Base-by-base conservation (phyloP, 2,888 invertebrate species). In the Eupithecia vulgata region DNA sequence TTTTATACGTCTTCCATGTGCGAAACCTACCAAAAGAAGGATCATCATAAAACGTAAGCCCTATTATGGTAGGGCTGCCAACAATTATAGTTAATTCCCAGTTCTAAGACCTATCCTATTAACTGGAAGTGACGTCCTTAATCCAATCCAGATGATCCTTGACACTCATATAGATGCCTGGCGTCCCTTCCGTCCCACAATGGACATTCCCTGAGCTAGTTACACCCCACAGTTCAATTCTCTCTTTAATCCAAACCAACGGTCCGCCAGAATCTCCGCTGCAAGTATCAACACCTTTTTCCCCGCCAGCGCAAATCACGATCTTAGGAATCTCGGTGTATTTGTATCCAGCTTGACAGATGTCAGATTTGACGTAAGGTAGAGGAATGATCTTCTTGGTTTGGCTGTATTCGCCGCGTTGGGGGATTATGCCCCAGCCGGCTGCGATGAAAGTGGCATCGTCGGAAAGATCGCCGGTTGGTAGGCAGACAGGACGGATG, bases 211-310 rank as follows among this genome's bases (percentile, higher is more conserved):
- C 91, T 0, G 83, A 80, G 71, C 88, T 89, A 3, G 86, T 88
- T 0, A 91, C 83, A 0, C 91, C 91, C 81, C 86, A 85, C 0
- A 91, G 65, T 48, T 90, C 88, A 0, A 79, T 81, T 5, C 70
- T 81, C 0, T 80, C 76, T 17, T 79, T 81, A 13, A 81, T 61
- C 79, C 84, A 84, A 4, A 85, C 82, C 0, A 91, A 69, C 3
- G 91, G 91, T 0, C 91, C 91, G 0, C 91, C 91, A 0, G 91
- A 90, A 71, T 91, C 91, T 0, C 91, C 91, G 5, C 84, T 81
- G 76, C 91, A 91, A 0, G 89, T 88, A 34, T 91, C 91, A 0
- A 88, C 72, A 0, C 82, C 85, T 1, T 79, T 76, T 70, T 84
- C 77, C 0, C 91, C 91, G 0, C 91, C 91, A 0, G 91, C 91